Evolutionary conservation across 2,888 invertebrate genomes (phyloP), one percentile per base, ranked within the genome.

Genomic region (Drosophila birchii): DNA sequence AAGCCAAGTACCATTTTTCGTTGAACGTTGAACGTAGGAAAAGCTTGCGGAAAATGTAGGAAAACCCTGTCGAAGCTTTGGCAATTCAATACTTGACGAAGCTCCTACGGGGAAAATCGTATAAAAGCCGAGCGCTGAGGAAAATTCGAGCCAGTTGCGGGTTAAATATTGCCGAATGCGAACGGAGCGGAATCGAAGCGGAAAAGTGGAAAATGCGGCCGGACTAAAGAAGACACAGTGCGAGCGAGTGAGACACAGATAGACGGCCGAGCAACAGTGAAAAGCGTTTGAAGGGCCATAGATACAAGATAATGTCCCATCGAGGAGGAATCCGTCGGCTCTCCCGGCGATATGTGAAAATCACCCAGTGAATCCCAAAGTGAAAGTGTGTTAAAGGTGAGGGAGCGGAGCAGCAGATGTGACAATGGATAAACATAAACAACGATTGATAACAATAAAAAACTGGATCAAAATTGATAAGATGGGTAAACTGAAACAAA

Each of bases 71-170:
- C 60, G 58, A 64, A 70, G 77, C 72, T 80, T 81, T 80, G 51
- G 53, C 62, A 59, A 6, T 80, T 86, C 81, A 75, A 86, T 76
- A 88, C 73, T 89, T 39, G 63, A 89, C 86, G 71, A 57, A 73
- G 80, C 73, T 59, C 71, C 47, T 57, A 81, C 84, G 41, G 54
- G 72, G 81, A 75, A 77, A 80, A 75, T 47, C 77, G 69, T 80
- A 89, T 88, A 89, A 79, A 88, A 84, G 78, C 76, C 75, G 56
- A 62, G 18, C 54, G 69, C 59, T 36, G 60, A 67, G 74, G 76
- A 79, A 86, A 82, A 82, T 69, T 63, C 76, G 79, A 80, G 71
- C 81, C 79, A 90, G 90, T 90, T 86, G 81, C 89, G 86, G 84
- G 78, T 81, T 79, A 63, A 84, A 76, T 74, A 78, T 79, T 66